phyloP scores from a whole-genome alignment of 1,140 invertebrate genomes.

The Copidosoma floridanum region DNA sequence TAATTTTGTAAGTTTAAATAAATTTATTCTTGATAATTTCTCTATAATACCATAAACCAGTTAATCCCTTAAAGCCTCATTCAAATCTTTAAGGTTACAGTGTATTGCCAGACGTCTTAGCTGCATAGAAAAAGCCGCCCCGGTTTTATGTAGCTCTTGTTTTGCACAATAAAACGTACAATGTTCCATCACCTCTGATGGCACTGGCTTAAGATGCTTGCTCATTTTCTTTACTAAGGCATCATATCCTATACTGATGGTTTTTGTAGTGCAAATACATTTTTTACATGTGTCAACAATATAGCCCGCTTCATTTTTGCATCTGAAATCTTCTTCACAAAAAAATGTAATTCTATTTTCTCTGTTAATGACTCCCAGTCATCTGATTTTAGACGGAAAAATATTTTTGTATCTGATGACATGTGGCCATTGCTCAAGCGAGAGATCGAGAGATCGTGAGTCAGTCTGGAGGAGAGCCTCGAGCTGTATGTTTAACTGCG shows the following conservation, averaged over 20 bases:
- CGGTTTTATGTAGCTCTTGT: neutral
- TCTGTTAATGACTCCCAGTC: constrained; percentile 24
- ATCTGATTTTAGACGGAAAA: constrained; percentile 10
- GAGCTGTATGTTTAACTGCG: too few relatives aligned
- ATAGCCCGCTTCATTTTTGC: neutral
- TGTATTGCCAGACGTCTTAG: neutral
- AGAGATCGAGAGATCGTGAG: too few relatives aligned
- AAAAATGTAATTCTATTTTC: constrained; percentile 13
- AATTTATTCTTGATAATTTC: neutral
- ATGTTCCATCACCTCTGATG: constrained; percentile 1
- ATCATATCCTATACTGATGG: neutral
- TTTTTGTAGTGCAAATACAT: neutral
- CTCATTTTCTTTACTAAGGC: neutral
- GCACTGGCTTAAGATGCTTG: neutral
- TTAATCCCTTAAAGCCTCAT: constrained; percentile 7
- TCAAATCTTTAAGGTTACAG: constrained; percentile 4
- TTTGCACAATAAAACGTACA: constrained; percentile 17
- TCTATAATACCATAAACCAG: neutral
- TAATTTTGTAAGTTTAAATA: neutral
- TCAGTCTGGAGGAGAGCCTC: too few relatives aligned
- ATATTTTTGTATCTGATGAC: neutral
- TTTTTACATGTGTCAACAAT: constrained; percentile 1
- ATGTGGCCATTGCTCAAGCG: neutral
- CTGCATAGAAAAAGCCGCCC: constrained; percentile 11
- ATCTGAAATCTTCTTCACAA: constrained; percentile 4